These are phyloP conservation scores for Lepidurus arcticus DNA, from an alignment of 1,140 invertebrate species.

Conservation along the genomic window DNA sequence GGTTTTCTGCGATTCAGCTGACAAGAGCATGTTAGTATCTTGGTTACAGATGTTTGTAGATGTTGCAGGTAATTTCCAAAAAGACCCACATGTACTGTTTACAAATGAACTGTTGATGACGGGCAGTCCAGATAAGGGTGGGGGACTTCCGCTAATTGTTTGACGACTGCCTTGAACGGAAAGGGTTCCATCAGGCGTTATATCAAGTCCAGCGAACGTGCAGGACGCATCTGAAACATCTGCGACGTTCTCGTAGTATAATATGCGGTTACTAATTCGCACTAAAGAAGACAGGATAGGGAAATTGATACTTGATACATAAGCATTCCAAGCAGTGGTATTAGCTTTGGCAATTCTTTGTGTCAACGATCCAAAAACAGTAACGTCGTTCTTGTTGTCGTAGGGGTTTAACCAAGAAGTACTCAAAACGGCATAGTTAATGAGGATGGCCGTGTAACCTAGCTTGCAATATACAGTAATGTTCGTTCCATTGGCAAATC, in stretches of 20 bases:
- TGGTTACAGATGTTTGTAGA: background rate
- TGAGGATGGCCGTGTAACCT: background rate
- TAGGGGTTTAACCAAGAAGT: background rate
- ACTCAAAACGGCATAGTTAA: background rate
- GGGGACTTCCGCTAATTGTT: background rate
- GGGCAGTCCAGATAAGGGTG: background rate
- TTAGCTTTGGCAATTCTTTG: background rate
- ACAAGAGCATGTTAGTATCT: background rate
- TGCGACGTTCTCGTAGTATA: background rate
- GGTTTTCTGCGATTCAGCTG: background rate
- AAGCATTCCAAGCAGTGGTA: background rate
- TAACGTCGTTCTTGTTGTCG: background rate
- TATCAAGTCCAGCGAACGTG: background rate
- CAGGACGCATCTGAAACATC: background rate
- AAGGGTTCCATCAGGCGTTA: background rate
- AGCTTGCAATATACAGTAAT: no score
- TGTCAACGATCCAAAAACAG: background rate
- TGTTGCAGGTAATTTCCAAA: background rate
- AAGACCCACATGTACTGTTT: background rate
- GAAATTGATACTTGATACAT: background rate
- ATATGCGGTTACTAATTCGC: background rate
- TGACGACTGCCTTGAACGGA: background rate
- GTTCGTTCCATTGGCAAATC: no score
- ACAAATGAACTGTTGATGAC: background rate
- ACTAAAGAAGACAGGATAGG: background rate